Evolutionary conservation across 2,113 vertebrate species (phyloP).

Genomic region (Peromyscus leucopus): DNA sequence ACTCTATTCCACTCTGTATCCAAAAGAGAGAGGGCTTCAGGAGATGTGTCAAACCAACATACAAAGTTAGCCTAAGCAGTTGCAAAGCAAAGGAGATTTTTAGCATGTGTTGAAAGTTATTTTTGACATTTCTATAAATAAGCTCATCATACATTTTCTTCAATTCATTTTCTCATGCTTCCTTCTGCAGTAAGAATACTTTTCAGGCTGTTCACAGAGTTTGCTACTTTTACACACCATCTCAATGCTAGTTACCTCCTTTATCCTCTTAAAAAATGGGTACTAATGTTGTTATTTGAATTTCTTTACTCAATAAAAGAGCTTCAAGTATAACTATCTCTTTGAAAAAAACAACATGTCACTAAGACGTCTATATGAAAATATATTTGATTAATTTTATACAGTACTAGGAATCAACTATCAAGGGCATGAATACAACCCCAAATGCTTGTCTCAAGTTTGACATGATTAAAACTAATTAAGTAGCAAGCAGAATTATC

Average conservation of each 20-base stretch:
- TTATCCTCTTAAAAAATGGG: constrained; percentile 33
- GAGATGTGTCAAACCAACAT: constrained; percentile 60
- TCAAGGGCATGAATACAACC: neutral
- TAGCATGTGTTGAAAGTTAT: constrained; percentile 62
- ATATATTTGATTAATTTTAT: constrained; percentile 51
- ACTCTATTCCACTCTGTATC: constrained; percentile 46
- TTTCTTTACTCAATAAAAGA: constrained; percentile 59
- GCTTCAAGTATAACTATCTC: constrained; percentile 9
- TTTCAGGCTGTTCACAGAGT: neutral
- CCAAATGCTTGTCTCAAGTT: neutral
- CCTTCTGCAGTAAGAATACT: constrained; percentile 57
- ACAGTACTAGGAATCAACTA: neutral
- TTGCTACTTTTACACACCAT: constrained; percentile 24
- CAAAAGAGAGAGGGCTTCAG: constrained; percentile 62
- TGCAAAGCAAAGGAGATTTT: constrained; percentile 34
- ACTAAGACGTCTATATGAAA: constrained; percentile 15
- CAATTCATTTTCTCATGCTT: neutral
- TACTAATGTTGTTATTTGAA: constrained; percentile 55
- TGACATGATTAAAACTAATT: constrained; percentile 34
- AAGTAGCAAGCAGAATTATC: neutral
- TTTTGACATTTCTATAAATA: constrained; percentile 76
- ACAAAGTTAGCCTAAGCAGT: constrained; percentile 43
- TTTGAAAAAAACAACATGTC: constrained; percentile 36
- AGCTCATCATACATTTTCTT: constrained; percentile 36
- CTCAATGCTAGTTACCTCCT: constrained; percentile 4